These are phyloP conservation scores for Noctuana brunneofusca DNA, from an alignment of 2,888 invertebrate species.

Conservation along the genomic window DNA sequence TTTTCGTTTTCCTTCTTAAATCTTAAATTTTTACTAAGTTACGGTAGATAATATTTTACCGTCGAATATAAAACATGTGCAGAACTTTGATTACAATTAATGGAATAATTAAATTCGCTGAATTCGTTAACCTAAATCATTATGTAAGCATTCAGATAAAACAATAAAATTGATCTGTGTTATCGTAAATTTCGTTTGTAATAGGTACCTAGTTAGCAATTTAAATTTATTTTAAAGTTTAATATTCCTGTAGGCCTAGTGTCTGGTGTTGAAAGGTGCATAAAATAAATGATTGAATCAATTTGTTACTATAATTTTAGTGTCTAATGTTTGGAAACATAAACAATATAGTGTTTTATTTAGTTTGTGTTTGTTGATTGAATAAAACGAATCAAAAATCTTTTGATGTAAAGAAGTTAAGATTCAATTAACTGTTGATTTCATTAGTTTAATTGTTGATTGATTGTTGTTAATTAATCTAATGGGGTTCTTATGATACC, in stretches of 20 bases:
- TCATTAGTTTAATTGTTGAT: no score
- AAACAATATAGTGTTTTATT: not conserved
- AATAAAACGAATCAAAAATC: no score
- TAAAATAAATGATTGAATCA: conserved; percentile 3
- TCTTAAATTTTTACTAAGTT: not conserved
- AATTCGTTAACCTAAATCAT: conserved; percentile 31
- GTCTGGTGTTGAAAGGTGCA: conserved; percentile 8
- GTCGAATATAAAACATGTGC: not conserved
- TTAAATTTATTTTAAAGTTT: conserved; percentile 18
- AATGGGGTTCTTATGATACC: no score
- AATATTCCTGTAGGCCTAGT: not conserved
- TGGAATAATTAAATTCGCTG: conserved; percentile 32
- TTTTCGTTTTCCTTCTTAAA: no score
- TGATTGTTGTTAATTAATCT: no score
- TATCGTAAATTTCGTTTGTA: conserved; percentile 28
- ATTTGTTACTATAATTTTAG: not conserved
- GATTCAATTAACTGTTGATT: no score
- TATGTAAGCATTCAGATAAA: conserved; percentile 22
- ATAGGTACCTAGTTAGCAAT: not conserved
- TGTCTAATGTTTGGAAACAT: no score
- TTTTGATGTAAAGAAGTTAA: no score
- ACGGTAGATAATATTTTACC: not conserved
- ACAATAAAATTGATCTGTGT: conserved; percentile 30
- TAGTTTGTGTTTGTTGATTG: not conserved
- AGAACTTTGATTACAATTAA: conserved; percentile 21